Percentiles rank a stretch among this genome's conserved stretches.
Conservation (phyloP, 2,113 vertebrate genomes). For the Tonatia bakeri region DNA sequence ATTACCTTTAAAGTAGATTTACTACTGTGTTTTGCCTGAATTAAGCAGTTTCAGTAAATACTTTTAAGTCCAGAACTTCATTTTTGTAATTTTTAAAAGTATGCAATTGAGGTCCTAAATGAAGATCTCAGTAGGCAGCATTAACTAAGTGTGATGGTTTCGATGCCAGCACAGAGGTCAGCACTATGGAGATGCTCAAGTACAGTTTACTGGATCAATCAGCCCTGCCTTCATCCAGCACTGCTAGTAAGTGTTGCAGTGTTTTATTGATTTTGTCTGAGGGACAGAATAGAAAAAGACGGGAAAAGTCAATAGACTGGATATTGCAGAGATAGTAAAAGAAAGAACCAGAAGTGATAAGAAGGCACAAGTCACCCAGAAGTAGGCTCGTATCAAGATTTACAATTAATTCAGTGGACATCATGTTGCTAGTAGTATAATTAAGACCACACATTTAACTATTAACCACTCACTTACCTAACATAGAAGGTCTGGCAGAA, state of each 20-base stretch:
- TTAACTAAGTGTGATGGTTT: not conserved
- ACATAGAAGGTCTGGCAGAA: not conserved
- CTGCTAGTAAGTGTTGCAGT: not conserved
- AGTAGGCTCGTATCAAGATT: not conserved
- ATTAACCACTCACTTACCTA: not conserved
- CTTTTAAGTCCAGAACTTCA: not conserved
- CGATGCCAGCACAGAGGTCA: not conserved
- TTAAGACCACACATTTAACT: not conserved
- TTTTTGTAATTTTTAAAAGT: not conserved
- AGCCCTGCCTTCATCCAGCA: not conserved
- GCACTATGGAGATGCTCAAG: not conserved
- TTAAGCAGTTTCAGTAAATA: slow-evolving; percentile 35
- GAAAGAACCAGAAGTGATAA: not conserved
- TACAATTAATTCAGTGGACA: not conserved
- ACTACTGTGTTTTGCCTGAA: not conserved
- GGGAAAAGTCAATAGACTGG: not conserved
- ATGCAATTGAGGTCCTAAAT: not conserved
- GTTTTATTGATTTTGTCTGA: slow-evolving; percentile 34
- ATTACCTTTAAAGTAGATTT: slow-evolving; percentile 19
- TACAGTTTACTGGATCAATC: not conserved
- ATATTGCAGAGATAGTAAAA: not conserved
- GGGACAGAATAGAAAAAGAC: not conserved
- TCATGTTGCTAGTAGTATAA: not conserved
- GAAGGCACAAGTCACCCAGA: not conserved
- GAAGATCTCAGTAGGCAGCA: not conserved